Percentiles rank a stretch among this genome's conserved stretches.
These are phyloP conservation scores for Chouioia cunea DNA, from an alignment of 2,888 invertebrate genomes.

Conservation along the genomic window DNA sequence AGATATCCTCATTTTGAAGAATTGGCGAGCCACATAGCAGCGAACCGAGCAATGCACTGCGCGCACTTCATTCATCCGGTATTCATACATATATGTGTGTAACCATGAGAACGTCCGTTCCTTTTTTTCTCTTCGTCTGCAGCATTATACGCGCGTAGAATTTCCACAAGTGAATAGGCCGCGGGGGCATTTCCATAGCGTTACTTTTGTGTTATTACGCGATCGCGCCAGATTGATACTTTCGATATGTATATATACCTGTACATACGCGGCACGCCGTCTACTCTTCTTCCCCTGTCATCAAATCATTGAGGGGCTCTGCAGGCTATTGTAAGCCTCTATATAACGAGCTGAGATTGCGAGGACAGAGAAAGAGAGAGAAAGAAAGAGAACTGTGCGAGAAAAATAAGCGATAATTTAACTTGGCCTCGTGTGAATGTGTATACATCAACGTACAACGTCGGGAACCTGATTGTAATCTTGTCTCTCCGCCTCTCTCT, in stretches of 20 bases:
- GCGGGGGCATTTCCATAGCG: too few species aligned
- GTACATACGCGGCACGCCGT: too few species aligned
- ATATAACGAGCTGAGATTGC: not conserved
- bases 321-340: too few species aligned
- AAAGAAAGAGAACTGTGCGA: not conserved
- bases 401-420: constrained; percentile 30
- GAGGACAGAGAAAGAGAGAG: constrained; percentile 7
- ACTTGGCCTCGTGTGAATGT: constrained; percentile 9
- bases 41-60: not conserved
- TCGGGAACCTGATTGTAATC: constrained; percentile 39
- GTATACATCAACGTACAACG: not conserved
- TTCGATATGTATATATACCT: constrained; percentile 11
- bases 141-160: not conserved
- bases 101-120: constrained; percentile 37
- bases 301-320: constrained; percentile 33
- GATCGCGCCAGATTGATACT: constrained; percentile 19
- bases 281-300: constrained; percentile 1
- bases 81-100: constrained; percentile 1
- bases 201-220: too few species aligned
- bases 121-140: not conserved
- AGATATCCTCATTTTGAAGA: constrained; percentile 23
- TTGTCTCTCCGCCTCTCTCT: not conserved
- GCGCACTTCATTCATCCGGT: constrained; percentile 21
- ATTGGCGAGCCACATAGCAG: constrained; percentile 8
- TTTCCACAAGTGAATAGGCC: constrained; percentile 20